Base-by-base conservation (phyloP, 1,140 invertebrate species). In the Harpegnathos saltator region DNA sequence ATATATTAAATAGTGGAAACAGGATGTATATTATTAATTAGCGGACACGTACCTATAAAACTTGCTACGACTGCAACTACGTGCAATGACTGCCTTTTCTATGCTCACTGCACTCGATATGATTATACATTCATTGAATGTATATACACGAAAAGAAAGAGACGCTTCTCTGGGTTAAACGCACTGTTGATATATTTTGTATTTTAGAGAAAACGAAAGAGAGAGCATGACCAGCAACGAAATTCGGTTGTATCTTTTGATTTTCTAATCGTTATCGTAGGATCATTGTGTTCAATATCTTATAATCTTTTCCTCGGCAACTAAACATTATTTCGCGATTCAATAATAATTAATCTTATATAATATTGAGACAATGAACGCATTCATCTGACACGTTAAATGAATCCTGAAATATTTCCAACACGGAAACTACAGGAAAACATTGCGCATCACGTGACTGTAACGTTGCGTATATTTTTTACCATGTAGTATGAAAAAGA, bases 21-120 rank as follows among this genome's bases (percentile, higher is more conserved):
- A 69, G 54, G 7, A 80, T 59, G 33, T 71, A 48, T 58, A 26
- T 66, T 66, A 22, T 68, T 65, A 33, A 75, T 78, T 78, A 78
- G 52, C 63, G 69, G 29, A 44, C 29, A 56, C 65, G 50, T 48
- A 33, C 68, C 26, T 69, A 58, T 74, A 84, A 44, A 52, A 80
- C 78, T 86, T 33, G 33, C 80, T 83, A 73, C 56, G 61, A 26
- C 62, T 58, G n/a, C n/a, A 65, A 80, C 62, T 44, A 66, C 52
- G 59, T 66, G 62, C 82, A 82, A 88, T 69, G 83, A 87, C 87
- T 88, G 87, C 83, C 87, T 82, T 88, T 84, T 88, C 82, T 82
- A 85, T 85, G 72, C 77, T 87, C 77, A 85, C 56, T 19, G 15
- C 33, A 68, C 68, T 86, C 84, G n/a, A 54, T 68, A 38, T 83